Evolutionary conservation across 2,113 vertebrate genomes (phyloP), one percentile per base, ranked within the genome.

Genomic region (Asarcornis scutulata): DNA sequence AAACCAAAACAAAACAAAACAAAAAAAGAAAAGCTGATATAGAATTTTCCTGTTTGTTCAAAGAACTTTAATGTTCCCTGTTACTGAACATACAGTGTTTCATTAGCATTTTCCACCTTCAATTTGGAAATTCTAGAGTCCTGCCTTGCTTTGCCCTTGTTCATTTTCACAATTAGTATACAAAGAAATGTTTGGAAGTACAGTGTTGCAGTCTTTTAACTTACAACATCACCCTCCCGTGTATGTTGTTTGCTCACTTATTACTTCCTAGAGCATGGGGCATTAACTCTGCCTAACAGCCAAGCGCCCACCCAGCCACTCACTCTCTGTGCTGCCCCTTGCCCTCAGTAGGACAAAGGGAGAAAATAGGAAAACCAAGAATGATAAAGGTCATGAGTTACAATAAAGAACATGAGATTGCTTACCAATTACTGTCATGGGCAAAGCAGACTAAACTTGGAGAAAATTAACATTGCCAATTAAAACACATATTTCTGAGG

Each of bases 1-100:
- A 1, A 5, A 50, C 11, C 22, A 11, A 29, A 25, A 12, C 0
- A 1, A 5, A 50, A 50, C 22, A 11, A 23, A 50, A 23, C 11
- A 11, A 50, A 50, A 11, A 22, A 50, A 50, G 58, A 48, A 56
- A 80, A 73, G 17, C 58, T 50, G 29, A 56, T 23, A 40, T 50
- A 38, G 29, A 38, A 31, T 31, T n/a, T 17, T 5, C 38, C 27
- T 32, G 7, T 60, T 26, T 64, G 26, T 58, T 38, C 22, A 26
- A 72, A 71, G 66, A 38, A 69, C 9, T 53, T 5, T 17, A 9
- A 3, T 18, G 13, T 52, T 77, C 31, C 44, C 23, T 52, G 18
- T n/a, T 59, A 68, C 10, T 64, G 68, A 80, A 40, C 18, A 40
- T 40, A 34, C 12, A n/a, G 15, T 17, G 21, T 44, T 64, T n/a